Base-by-base conservation (phyloP, 1,140 invertebrate genomes). In the Drosophila prosaltans region DNA sequence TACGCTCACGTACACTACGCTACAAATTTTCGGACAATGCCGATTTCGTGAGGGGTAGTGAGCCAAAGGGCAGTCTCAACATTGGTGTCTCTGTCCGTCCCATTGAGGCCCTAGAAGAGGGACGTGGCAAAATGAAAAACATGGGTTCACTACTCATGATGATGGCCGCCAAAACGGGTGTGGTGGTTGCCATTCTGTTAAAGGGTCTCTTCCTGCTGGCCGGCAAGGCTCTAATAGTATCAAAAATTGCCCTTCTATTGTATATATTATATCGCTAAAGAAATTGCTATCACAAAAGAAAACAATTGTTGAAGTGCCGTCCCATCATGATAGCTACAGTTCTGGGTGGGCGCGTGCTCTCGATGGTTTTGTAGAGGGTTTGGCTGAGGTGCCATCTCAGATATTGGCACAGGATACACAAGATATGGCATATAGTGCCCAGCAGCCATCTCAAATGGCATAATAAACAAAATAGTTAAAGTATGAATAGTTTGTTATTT, bases 141-240 rank as follows among this genome's bases (percentile, higher is more conserved):
- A 94, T 97, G 92, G 95, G 95, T 0, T 95, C 95, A 0, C 91
- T 97, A 40, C 91, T 97, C 3, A 96, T 96, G 2, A 95, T 96
- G 5, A 95, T 95, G 32, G 95, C 95, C 0, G 93, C 97, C 92
- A 97, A 97, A 90, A 94, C 96, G 26, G 96, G 96, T 81, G 93
- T 97, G 55, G 94, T 97, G 7, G 96, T 95, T 36, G 95, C 96
- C 41, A 80, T 97, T 10, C 95, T 96, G 1, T 96, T 97, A 90
- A 97, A 97, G 80, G 96, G 95, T 7, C 92, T 97, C 1, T 95
- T 95, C n/a, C 92, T 97, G 3, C 93, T 97, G 32, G 96, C 97
- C 3, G 96, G 96, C 76, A 97, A 97, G 92, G 96, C 96, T 30
- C 93, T 97, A 0, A 94, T 97, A 1, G 94, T 97, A 6, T 96